phyloP scores from a whole-genome alignment of 2,888 invertebrate genomes.

The Acanthosepion esculentum region DNA sequence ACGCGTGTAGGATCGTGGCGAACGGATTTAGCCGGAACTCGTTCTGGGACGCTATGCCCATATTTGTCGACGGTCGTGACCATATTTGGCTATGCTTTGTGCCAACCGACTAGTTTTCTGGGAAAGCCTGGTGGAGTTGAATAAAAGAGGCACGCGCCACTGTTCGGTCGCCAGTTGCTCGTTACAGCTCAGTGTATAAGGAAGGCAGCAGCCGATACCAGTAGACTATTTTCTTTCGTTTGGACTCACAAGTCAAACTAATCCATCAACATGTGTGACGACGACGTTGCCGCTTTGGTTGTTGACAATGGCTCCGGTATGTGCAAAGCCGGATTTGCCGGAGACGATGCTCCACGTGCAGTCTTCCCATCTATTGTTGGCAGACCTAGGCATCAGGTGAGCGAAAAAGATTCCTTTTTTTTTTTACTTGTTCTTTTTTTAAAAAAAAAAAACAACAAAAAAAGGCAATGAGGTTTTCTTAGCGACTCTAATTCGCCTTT shows the following conservation, averaged over 20 bases:
- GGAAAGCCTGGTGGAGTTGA: conserved; percentile 44
- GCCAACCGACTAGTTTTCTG: conserved; percentile 24
- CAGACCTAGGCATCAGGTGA: conserved; percentile 63
- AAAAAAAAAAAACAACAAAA: no score
- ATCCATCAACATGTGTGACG: conserved; percentile 54
- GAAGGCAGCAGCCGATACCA: conserved; percentile 48
- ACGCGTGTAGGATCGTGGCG: neutral
- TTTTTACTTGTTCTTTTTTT: neutral
- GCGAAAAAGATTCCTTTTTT: neutral
- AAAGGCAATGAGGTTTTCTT: no score
- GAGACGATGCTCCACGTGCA: conserved; percentile 63
- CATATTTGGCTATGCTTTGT: conserved; percentile 38
- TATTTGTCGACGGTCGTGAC: conserved; percentile 12
- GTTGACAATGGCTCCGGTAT: conserved; percentile 87
- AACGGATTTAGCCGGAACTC: conserved; percentile 35
- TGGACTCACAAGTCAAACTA: conserved; percentile 34
- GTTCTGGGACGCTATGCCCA: neutral
- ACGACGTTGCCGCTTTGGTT: conserved; percentile 74
- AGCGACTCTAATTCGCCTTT: no score
- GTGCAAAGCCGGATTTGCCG: conserved; percentile 65
- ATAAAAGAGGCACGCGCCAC: conserved; percentile 44
- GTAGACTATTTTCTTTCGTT: conserved; percentile 24
- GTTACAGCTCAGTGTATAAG: conserved; percentile 43
- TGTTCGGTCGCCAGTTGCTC: conserved; percentile 49
- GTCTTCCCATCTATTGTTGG: conserved; percentile 64